Conservation (phyloP, 1,140 invertebrate species). For the Scaptomyza pallida region DNA sequence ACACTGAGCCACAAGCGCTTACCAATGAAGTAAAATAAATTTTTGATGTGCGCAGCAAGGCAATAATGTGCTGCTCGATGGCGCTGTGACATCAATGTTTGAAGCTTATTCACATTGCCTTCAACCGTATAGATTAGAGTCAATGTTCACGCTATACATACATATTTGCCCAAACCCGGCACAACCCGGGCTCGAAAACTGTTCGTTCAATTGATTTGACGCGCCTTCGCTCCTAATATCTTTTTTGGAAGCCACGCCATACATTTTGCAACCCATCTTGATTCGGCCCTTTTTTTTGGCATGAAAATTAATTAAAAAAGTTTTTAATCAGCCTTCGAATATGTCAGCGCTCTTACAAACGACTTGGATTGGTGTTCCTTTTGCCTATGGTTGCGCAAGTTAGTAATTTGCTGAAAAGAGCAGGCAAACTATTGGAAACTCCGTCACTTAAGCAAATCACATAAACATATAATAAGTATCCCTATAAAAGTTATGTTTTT, state of each 20-base stretch:
- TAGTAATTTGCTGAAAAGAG: not conserved
- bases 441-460: not conserved
- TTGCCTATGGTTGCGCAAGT: not conserved
- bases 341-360: constrained; percentile 51
- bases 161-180: not conserved
- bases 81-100: constrained; percentile 28
- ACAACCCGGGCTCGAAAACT: constrained; percentile 32
- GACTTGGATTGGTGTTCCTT: constrained; percentile 2
- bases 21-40: constrained; percentile 68
- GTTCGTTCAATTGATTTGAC: constrained; percentile 50
- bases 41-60: constrained; percentile 56
- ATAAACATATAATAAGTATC: not conserved
- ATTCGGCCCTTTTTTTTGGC: constrained; percentile 31
- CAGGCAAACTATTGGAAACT: not conserved
- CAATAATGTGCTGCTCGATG: constrained; percentile 12
- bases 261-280: constrained; percentile 13
- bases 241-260: not conserved
- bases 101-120: not conserved
- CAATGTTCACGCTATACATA: constrained; percentile 13
- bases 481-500: not conserved
- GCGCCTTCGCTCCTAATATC: constrained; percentile 5
- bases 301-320: constrained; percentile 82
- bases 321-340: constrained; percentile 74
- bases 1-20: constrained; percentile 27
- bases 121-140: not conserved